phyloP scores from a whole-genome alignment of 2,113 vertebrate species.

The Bubalus kerabau region DNA sequence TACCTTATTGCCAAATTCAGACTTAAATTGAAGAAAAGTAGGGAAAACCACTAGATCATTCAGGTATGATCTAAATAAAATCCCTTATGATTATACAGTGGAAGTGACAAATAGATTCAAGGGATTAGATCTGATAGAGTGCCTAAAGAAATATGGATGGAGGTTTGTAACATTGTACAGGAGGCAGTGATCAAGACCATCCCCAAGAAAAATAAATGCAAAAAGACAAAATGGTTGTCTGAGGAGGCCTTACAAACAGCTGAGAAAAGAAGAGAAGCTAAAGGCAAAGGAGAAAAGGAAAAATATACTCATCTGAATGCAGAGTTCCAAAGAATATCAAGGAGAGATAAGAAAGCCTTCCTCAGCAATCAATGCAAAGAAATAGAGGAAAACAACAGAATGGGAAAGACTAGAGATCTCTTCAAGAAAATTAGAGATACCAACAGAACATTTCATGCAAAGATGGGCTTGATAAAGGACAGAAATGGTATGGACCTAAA shows the following conservation, averaged over 20 bases:
- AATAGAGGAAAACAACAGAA: background rate
- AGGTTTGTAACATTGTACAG: background rate
- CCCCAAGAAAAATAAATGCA: background rate
- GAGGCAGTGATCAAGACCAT: background rate
- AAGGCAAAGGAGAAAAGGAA: background rate
- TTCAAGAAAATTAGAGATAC: background rate
- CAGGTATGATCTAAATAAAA: background rate
- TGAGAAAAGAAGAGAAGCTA: background rate
- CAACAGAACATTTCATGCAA: background rate
- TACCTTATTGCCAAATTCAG: background rate
- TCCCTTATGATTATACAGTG: background rate
- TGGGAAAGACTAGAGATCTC: background rate
- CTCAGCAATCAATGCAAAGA: background rate
- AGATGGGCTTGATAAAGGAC: background rate
- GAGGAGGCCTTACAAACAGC: background rate
- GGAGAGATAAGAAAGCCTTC: background rate
- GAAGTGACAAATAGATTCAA: background rate
- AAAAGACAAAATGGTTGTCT: background rate
- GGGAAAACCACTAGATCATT: background rate
- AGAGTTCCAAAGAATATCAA: background rate
- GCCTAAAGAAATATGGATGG: background rate
- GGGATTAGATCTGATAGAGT: background rate
- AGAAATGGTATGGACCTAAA: background rate
- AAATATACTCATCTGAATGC: background rate
- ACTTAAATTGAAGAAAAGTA: background rate